Evolutionary conservation across 2,113 vertebrate genomes (phyloP).

Genomic region (Speoplatyrhinus poulsoni): DNA sequence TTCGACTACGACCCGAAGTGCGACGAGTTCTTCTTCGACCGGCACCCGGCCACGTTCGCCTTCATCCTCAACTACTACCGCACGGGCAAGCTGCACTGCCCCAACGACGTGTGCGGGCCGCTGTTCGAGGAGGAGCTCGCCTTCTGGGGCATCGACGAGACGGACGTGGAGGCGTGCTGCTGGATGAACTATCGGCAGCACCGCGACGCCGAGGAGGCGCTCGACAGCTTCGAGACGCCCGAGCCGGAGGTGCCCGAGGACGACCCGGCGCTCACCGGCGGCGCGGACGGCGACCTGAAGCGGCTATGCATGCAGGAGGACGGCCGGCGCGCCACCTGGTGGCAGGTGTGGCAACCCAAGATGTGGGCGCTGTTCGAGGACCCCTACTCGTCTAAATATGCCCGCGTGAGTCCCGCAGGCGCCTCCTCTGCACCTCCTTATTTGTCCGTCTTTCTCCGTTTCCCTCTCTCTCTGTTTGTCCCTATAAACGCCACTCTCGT

Average conservation of each 20-base stretch:
- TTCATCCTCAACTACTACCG: slow-evolving; percentile 99
- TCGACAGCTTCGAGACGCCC: slow-evolving; percentile 93
- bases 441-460: background rate
- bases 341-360: slow-evolving; percentile 86
- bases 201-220: slow-evolving; percentile 92
- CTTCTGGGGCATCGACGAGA: slow-evolving; percentile 84
- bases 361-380: slow-evolving; percentile 98
- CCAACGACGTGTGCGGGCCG: slow-evolving; percentile 93
- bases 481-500: background rate
- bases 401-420: slow-evolving; percentile 87
- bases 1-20: slow-evolving; percentile 87
- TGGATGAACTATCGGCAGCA: slow-evolving; percentile 99
- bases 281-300: slow-evolving; percentile 82
- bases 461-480: background rate
- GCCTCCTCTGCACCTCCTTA: background rate
- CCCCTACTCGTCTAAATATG: slow-evolving; percentile 94
- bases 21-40: slow-evolving; percentile 96
- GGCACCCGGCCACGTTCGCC: slow-evolving; percentile 94
- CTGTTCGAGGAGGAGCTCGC: slow-evolving; percentile 98
- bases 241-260: slow-evolving; percentile 79
- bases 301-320: slow-evolving; percentile 83
- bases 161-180: slow-evolving; percentile 84
- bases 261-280: slow-evolving; percentile 83
- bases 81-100: slow-evolving; percentile 96
- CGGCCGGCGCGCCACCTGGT: slow-evolving; percentile 76